Percentiles rank a stretch among this genome's conserved stretches.
Evolutionary conservation across 1,140 invertebrate genomes (phyloP).

Genomic region (Carposina sasakii): DNA sequence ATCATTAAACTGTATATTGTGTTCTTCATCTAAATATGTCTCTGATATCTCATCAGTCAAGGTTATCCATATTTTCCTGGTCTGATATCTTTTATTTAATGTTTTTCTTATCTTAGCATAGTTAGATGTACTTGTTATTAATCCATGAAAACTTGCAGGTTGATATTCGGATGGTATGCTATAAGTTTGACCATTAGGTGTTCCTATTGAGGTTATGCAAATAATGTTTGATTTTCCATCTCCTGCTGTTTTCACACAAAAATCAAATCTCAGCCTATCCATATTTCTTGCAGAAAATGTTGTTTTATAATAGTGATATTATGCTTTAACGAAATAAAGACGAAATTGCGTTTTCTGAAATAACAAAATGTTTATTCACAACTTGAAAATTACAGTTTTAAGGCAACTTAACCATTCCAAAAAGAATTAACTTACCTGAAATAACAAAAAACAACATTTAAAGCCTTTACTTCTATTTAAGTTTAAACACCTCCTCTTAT

Average conservation of each 20-base stretch:
- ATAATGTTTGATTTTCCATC: constrained; percentile 42
- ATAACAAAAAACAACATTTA: no score
- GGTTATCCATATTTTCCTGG: constrained; percentile 35
- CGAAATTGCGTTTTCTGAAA: no score
- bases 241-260: constrained; percentile 22
- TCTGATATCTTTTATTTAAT: constrained; percentile 34
- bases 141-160: constrained; percentile 22
- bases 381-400: no score
- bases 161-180: constrained; percentile 29
- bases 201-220: constrained; percentile 37
- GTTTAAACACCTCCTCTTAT: no score
- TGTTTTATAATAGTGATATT: constrained; percentile 26
- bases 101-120: constrained; percentile 32
- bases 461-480: no score
- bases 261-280: constrained; percentile 42
- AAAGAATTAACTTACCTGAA: no score
- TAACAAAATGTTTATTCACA: no score
- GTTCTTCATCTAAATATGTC: constrained; percentile 35
- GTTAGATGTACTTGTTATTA: constrained; percentile 14
- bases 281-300: constrained; percentile 31
- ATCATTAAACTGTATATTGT: constrained; percentile 38
- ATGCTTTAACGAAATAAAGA: constrained; percentile 15
- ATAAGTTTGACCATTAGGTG: constrained; percentile 23
- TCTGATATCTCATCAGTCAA: constrained; percentile 28
- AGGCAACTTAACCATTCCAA: no score